Conservation (phyloP, 2,113 vertebrate species). For the Paradoxurus hermaphroditus region DNA sequence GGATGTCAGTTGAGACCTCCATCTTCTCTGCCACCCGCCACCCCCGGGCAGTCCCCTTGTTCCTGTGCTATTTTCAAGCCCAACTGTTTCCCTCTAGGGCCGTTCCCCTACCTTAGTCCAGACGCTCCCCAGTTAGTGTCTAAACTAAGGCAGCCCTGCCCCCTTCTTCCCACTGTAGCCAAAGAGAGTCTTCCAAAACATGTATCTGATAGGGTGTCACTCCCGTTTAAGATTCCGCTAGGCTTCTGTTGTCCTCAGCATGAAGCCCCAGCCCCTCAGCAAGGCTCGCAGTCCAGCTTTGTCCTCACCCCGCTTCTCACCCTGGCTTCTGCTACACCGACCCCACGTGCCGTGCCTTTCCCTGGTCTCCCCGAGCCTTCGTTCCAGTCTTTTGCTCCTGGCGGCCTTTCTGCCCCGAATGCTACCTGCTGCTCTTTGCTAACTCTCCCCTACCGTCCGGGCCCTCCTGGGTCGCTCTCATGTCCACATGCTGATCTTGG, state of each 20-base stretch:
- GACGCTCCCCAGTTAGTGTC: background rate
- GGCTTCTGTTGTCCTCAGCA: background rate
- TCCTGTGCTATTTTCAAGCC: background rate
- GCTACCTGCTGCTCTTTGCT: background rate
- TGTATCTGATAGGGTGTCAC: no score
- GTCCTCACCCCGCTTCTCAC: background rate
- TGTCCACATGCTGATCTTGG: background rate
- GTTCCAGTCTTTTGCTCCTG: background rate
- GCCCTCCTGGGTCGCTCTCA: accelerated
- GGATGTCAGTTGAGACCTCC: background rate
- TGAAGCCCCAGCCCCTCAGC: background rate
- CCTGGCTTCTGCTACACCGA: background rate
- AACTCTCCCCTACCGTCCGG: background rate
- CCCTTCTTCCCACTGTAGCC: background rate
- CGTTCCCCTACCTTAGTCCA: background rate
- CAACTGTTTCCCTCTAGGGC: background rate
- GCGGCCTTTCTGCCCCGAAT: background rate
- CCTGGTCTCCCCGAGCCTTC: background rate
- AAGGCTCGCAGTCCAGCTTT: background rate
- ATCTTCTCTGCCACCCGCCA: background rate
- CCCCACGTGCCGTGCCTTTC: accelerated
- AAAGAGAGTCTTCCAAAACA: background rate
- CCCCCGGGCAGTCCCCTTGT: background rate
- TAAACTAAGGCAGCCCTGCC: background rate
- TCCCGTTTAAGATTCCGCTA: background rate